Evolutionary conservation across 2,113 vertebrate species (phyloP).

Genomic region (Ageneiosus marmoratus): DNA sequence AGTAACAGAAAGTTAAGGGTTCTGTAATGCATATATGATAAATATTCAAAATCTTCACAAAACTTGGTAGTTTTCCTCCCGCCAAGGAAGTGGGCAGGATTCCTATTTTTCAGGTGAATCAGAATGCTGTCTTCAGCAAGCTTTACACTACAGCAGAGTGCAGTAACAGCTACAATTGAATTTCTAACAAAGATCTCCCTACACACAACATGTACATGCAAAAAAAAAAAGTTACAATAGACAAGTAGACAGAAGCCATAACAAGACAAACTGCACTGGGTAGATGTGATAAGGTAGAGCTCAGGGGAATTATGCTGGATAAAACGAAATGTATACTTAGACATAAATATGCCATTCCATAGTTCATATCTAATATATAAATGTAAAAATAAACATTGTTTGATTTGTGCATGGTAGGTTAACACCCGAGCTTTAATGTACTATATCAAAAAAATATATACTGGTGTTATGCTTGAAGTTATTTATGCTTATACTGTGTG

Average conservation of each 20-base stretch:
- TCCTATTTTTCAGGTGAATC: slow-evolving; percentile 25
- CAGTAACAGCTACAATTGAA: slow-evolving; percentile 26
- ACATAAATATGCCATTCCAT: neutral
- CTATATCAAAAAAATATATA: neutral
- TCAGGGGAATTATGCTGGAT: neutral
- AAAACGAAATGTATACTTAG: neutral
- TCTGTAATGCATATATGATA: too few relatives aligned
- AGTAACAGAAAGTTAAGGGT: too few relatives aligned
- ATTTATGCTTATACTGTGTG: neutral
- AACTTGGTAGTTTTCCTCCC: neutral
- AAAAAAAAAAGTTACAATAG: slow-evolving; percentile 15
- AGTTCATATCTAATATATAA: neutral
- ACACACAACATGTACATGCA: slow-evolving; percentile 22
- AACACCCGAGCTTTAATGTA: neutral
- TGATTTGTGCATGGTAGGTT: neutral
- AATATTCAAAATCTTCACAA: neutral
- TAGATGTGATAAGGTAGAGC: neutral
- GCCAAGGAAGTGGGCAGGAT: neutral
- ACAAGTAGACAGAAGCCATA: neutral
- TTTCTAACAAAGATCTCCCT: slow-evolving; percentile 44
- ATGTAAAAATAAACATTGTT: too few relatives aligned
- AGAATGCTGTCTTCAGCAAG: slow-evolving; percentile 30
- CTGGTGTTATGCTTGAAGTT: neutral
- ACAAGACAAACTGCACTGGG: neutral
- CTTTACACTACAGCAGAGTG: slow-evolving; percentile 15